Base-by-base conservation (phyloP, 1,140 invertebrate genomes). In the Drosophila prosaltans region DNA sequence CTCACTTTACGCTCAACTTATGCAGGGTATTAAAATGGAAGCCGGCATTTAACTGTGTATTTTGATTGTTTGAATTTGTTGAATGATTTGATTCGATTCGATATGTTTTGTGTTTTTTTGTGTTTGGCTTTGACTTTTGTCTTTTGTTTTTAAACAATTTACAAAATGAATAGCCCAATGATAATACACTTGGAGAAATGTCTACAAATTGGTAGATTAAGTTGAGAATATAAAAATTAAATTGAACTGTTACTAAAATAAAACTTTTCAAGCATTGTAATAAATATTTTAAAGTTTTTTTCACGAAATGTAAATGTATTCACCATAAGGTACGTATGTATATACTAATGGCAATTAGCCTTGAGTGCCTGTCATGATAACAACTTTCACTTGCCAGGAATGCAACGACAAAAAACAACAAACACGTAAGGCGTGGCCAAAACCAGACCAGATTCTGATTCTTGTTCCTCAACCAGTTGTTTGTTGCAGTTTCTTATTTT, bases 1-100 rank as follows among this genome's bases (percentile, higher is more conserved):
- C 43, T 4, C 11, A 6, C 28, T 30, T 45, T 48, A 8, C 16
- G 1, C 45, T 9, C 45, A 2, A 21, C 8, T 11, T 7, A 7
- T 24, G 21, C 6, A 48, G 45, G 45, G 45, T 48, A 48, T 48
- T 0, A 48, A 48, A 48, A 8, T 16, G 30, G 28, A 9, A 30
- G 64, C 61, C 72, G 70, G 69, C 72, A 72, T 72, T 81, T 79
- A 83, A 84, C 73, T 74, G 81, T 74, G 67, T 61, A 72, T 85
- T 84, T 78, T 57, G 66, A 71, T 72, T 81, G 65, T 67, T 73
- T 80, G 62, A 30, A 11, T 61, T 71, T 55, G 9, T 5, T 58
- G 54, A 30, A 51, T 39, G 67, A 21, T 58, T 4, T 39, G 21
- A 45, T 24, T 40, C 3, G 51, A 32, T 2, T 30, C 28, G 28